Evolutionary conservation across 2,888 invertebrate genomes (phyloP), one percentile per base, ranked within the genome.

Genomic region (Heliothis peltigera): DNA sequence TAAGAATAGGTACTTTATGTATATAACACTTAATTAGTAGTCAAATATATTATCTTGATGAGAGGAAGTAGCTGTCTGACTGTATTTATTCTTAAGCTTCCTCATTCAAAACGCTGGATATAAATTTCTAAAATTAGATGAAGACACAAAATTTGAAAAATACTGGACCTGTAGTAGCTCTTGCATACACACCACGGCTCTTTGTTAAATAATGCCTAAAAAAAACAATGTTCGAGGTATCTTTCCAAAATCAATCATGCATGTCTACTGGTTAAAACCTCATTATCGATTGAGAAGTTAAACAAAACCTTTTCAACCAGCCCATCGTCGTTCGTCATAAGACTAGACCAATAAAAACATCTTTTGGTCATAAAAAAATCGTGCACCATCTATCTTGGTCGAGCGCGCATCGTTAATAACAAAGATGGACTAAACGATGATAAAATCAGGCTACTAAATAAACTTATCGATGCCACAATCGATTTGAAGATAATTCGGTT

Each of bases 381-480:
- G 62, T 54, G 66, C 74, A 70, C 79, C 84, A 89, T 89, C 88
- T 83, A 87, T 90, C 89, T 88, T 87, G 81, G 81, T 77, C 71
- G 64, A 54, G 74, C 80, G 66, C 57, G 64, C 80, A 82, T 86
- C 89, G 87, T 89, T 89, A 87, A 86, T 89, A 90, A 87, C 84
- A 66, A 75, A 83, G 86, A 86, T 84, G 81, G 83, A 77, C 85
- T 85, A 84, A 88, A 83, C 71, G 83, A 60, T 81, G 91, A 91
- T 91, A 90, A 88, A 84, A 89, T 90, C 89, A 77, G 77, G 85
- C 87, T 87, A 87, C 87, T 82, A 82, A 77, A 74, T 69, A 79
- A 51, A 66, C 70, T 84, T 87, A 91, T 89, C 89, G 74, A 71
- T 70, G 80, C 63, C 84, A 87, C 85, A 77, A 92, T 91, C 90